These are phyloP conservation scores for Myodes glareolus DNA, from an alignment of 2,113 vertebrate species.

Conservation along the genomic window DNA sequence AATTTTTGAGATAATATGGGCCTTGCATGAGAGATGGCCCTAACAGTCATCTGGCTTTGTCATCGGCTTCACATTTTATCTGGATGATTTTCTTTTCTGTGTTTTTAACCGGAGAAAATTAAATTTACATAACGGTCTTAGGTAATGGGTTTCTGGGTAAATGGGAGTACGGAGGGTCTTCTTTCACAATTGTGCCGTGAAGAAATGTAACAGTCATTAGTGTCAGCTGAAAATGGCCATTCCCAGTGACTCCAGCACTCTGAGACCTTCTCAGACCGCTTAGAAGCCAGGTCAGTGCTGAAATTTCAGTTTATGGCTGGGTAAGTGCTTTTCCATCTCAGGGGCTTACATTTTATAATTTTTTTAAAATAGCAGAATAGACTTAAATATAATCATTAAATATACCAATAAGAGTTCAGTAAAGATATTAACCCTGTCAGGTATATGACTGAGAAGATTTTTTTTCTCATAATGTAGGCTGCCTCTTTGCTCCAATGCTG, in stretches of 20 bases:
- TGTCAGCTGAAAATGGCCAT: slow-evolving; percentile 70
- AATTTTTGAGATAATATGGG: slow-evolving; percentile 54
- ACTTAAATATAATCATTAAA: slow-evolving; percentile 44
- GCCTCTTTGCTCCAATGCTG: neutral
- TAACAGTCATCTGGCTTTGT: slow-evolving; percentile 27
- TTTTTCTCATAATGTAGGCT: neutral
- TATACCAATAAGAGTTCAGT: neutral
- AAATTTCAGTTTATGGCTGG: slow-evolving; percentile 59
- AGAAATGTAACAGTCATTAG: slow-evolving; percentile 68
- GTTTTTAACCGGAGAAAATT: slow-evolving; percentile 62
- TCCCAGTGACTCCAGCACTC: neutral
- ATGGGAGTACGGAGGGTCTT: slow-evolving; percentile 43
- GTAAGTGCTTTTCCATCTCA: slow-evolving; percentile 68
- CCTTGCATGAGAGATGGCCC: slow-evolving; percentile 41
- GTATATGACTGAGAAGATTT: neutral
- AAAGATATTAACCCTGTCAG: neutral
- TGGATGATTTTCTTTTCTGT: slow-evolving; percentile 1
- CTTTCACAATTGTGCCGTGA: slow-evolving; percentile 69
- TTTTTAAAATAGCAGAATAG: slow-evolving; percentile 28
- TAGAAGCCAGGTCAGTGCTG: slow-evolving; percentile 26
- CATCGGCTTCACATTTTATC: slow-evolving; percentile 24
- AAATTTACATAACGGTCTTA: slow-evolving; percentile 63
- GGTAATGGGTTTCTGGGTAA: slow-evolving; percentile 62
- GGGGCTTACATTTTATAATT: slow-evolving; percentile 8
- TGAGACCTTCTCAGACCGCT: neutral